Evolutionary conservation across 2,113 vertebrate genomes (phyloP).

Genomic region (Cairina moschata): DNA sequence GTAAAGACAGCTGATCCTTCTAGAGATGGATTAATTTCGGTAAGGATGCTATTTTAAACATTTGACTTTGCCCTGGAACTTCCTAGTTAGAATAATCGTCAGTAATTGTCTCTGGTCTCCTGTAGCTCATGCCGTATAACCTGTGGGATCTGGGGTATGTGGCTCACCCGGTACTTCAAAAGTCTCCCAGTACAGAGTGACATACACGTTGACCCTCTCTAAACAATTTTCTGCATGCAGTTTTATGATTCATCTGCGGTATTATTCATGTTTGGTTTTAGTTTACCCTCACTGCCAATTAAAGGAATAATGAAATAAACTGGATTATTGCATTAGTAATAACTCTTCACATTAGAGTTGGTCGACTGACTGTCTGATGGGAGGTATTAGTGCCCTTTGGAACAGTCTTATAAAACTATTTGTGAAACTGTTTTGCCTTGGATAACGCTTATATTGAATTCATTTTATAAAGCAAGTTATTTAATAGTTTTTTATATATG

Average conservation of each 20-base stretch:
- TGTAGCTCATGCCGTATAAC: background rate
- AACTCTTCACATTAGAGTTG: background rate
- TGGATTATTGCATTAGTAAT: background rate
- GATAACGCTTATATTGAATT: slow-evolving; percentile 17
- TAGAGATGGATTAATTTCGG: slow-evolving; percentile 82
- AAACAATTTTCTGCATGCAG: background rate
- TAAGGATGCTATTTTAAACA: slow-evolving; percentile 41
- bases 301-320: slow-evolving; percentile 5
- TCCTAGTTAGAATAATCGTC: background rate
- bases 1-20: slow-evolving; percentile 80
- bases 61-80: background rate
- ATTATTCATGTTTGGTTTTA: background rate
- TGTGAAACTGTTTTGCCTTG: background rate
- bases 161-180: background rate
- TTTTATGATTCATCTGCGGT: background rate
- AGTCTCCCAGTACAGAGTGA: background rate
- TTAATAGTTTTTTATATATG: background rate
- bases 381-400: background rate
- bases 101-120: background rate
- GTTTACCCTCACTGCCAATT: background rate
- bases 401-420: background rate
- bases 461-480: slow-evolving; percentile 6
- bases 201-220: background rate
- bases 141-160: background rate
- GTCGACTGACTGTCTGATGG: background rate